phyloP scores from a whole-genome alignment of 2,797 vertebrate genomes.

The Rhinoraja longicauda region DNA sequence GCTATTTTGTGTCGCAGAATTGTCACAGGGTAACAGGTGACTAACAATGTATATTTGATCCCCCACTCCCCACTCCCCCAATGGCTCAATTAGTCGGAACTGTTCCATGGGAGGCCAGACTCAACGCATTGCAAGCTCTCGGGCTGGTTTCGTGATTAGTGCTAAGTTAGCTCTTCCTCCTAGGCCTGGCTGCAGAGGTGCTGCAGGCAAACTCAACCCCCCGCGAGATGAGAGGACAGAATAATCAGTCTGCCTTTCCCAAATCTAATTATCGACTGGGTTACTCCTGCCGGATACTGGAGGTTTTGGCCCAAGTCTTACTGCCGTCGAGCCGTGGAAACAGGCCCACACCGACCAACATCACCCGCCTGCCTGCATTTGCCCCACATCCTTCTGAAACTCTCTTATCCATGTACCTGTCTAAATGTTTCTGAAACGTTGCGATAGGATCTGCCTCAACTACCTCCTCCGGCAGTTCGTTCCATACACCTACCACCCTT shows the following conservation, averaged over 20 bases:
- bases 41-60: constrained; percentile 2
- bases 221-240: neutral
- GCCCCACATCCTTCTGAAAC: too few relatives aligned
- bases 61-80: neutral
- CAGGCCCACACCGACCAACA: too few relatives aligned
- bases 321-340: too few relatives aligned
- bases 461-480: too few relatives aligned
- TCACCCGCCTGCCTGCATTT: too few relatives aligned
- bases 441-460: too few relatives aligned
- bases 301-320: too few relatives aligned
- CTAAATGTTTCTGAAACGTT: too few relatives aligned
- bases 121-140: neutral
- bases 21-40: neutral
- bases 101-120: neutral
- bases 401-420: too few relatives aligned
- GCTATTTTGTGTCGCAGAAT: neutral
- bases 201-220: neutral
- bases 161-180: neutral
- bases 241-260: neutral
- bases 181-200: neutral
- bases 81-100: neutral
- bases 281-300: neutral
- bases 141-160: neutral
- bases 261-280: neutral
- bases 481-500: too few relatives aligned